Evolutionary conservation across 2,888 invertebrate species (phyloP), one percentile per base, ranked within the genome.

Genomic region (Aricia artaxerxes): DNA sequence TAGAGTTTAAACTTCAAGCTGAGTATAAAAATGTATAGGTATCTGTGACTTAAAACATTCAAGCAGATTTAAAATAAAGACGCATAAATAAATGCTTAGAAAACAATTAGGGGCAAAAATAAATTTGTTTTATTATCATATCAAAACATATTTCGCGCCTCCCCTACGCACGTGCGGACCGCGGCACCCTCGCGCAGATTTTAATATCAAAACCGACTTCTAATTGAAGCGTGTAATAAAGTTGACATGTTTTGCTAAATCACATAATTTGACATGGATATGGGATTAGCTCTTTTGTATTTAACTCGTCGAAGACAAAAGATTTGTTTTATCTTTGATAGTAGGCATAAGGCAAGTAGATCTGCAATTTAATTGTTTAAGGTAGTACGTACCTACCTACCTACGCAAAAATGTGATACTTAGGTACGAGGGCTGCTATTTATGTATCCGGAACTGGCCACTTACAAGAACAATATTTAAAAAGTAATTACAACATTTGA

Each of bases 201-300:
- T 88, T 87, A 89, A 89, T 88, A 88, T 85, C 80, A 81, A 80
- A 73, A 83, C 85, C 88, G 87, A 86, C 84, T 82, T 83, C 87
- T 92, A 92, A 94, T 92, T 93, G 92, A 89, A 91, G 89, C 94
- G 92, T 89, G 90, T 92, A 93, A 94, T 92, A 87, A 88, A 86
- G 88, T 85, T 89, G 92, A 93, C 91, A 92, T 93, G 91, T 93
- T 93, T 91, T 91, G 88, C 88, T 91, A 91, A 91, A 90, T 92
- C 92, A 88, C 86, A 89, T 93, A 91, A 92, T 92, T 92, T 91
- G 92, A 92, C 90, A 88, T 86, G 86, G 90, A 86, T 88, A 86
- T 35, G 87, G 83, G 83, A 83, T 40, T 9, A 78, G 40, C 79
- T 81, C 86, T 84, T 80, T 83, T 84, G 7, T 78, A 16, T 77